These are phyloP conservation scores for Zaprionus africanus DNA, from an alignment of 1,140 invertebrate species.

Conservation along the genomic window DNA sequence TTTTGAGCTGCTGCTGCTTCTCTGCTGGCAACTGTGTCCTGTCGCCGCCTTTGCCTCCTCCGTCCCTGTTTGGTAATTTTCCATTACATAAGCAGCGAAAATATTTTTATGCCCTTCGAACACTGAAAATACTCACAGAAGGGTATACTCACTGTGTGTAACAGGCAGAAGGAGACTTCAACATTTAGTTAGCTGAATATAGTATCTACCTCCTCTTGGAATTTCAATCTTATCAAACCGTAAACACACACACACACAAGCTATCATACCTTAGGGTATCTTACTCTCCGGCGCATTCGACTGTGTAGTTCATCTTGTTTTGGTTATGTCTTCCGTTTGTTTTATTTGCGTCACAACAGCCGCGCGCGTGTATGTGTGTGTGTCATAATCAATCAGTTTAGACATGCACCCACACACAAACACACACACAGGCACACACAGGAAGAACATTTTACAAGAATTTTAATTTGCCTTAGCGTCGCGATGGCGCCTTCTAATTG, in stretches of 20 bases:
- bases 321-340: constrained; percentile 40
- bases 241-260: too few relatives aligned
- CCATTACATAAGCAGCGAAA: constrained; percentile 61
- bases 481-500: constrained; percentile 20
- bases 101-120: not conserved
- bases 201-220: too few relatives aligned
- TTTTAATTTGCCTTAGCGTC: constrained; percentile 27
- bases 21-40: constrained; percentile 22
- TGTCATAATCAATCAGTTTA: constrained; percentile 50
- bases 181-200: too few relatives aligned
- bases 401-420: not conserved
- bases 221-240: too few relatives aligned
- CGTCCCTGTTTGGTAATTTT: constrained; percentile 54
- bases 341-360: constrained; percentile 64
- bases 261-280: too few relatives aligned
- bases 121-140: too few relatives aligned
- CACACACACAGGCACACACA: constrained; percentile 9
- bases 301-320: too few relatives aligned
- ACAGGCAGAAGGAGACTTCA: too few relatives aligned
- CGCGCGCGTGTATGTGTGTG: not conserved
- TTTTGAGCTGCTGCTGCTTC: constrained; percentile 20
- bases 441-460: constrained; percentile 15
- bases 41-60: not conserved
- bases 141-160: too few relatives aligned
- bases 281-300: too few relatives aligned